Base-by-base conservation (phyloP, 1,140 invertebrate genomes). In the Copidosoma floridanum region DNA sequence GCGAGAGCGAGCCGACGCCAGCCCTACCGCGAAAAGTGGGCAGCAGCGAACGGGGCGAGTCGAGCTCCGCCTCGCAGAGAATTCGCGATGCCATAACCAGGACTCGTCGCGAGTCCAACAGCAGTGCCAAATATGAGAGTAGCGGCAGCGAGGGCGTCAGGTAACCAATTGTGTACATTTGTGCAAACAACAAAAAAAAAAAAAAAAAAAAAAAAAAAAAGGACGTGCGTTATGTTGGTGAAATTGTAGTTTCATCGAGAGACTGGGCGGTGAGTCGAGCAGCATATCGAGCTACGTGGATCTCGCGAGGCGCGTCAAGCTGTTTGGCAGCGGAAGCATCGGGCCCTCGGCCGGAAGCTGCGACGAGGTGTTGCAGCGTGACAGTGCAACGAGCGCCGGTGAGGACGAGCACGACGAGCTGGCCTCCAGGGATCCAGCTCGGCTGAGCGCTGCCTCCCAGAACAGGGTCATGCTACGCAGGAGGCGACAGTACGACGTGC, bases 1-100 rank as follows among this genome's bases (percentile, higher is more conserved):
- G 79, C 55, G 79, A 81, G 54, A 81, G 79, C 51, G 79, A 81
- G 47, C 79, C 79, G 11, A 81, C 79, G 6, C 77, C 79, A 1
- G 77, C 75, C 3, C 62, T 79, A 7, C 76, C 77, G 2, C 68
- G 77, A 21, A 79, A 77, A 72, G 76, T 63, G 0, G 62, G 55
- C 38, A n/a, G n/a, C n/a, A 65, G 69, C 5, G 72, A 53, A 18
- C 32, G 48, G 14, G 46, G 73, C 53, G 78, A 80, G 32, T 79
- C 77, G 2, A 77, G 68, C 35, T 71, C 68, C 0, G 71, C 77
- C 0, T 81, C 79, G 20, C 79, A 81, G 40, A 74, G 77, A 54
- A 77, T 81, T 58, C 68, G 79, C 3, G 79, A 81, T 57, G 70
- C 79, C 10, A 81, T 81, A 54, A 77, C 75, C 24, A 73, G 79